A percentile compares a stretch with the other conserved stretches of the same genome.
Evolutionary conservation across 2,888 invertebrate genomes (phyloP).

Genomic region (Nephrotoma guestfalica): DNA sequence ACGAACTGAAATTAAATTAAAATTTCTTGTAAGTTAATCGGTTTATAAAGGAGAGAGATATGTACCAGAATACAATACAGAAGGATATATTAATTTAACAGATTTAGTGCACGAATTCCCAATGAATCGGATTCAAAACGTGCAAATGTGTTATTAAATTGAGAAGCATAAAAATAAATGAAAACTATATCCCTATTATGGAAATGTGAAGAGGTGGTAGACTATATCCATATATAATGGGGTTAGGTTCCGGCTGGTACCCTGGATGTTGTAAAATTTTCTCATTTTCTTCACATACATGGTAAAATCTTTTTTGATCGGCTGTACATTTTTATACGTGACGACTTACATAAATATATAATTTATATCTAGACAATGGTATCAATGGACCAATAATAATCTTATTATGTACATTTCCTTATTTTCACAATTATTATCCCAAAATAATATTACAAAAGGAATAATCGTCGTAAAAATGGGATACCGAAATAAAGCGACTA

Average conservation of each 20-base stretch:
- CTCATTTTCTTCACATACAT: not conserved
- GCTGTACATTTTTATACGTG: not conserved
- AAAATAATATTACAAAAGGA: not conserved
- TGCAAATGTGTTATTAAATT: not conserved
- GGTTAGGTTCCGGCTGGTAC: not conserved
- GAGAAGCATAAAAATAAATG: not conserved
- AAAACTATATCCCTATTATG: not conserved
- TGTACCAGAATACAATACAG: not conserved
- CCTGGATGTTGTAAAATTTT: not conserved
- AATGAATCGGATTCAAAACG: not conserved
- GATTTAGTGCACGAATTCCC: not conserved
- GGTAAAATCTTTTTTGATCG: not conserved
- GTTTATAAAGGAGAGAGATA: not conserved
- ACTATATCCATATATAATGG: not conserved
- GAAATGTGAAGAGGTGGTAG: not conserved
- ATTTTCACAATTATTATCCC: not conserved
- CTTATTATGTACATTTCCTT: not conserved
- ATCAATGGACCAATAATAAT: not conserved
- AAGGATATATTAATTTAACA: not conserved
- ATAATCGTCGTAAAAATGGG: not conserved
- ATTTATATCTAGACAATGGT: not conserved
- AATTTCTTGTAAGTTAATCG: not conserved
- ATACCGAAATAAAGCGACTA: not conserved
- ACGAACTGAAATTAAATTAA: not conserved
- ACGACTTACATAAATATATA: not conserved